Percentiles rank a stretch among this genome's conserved stretches.
phyloP scores from a whole-genome alignment of 2,113 vertebrate species.

The Hippopotamus amphibius region DNA sequence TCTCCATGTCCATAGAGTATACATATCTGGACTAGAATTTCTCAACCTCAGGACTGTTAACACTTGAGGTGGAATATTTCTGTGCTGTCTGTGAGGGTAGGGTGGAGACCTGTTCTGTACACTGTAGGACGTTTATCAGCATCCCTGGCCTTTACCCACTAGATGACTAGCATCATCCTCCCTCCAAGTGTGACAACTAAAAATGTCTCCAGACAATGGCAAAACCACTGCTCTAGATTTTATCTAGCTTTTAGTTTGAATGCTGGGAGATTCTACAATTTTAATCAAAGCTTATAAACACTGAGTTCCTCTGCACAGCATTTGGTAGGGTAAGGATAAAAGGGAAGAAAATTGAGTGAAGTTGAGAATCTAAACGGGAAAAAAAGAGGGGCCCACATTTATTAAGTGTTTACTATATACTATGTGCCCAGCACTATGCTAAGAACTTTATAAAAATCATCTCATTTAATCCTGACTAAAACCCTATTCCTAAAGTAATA shows the following conservation, averaged over 20 bases:
- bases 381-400: neutral
- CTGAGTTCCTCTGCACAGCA: neutral
- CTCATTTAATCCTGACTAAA: constrained; percentile 46
- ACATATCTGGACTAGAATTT: neutral
- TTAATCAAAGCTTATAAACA: neutral
- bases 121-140: neutral
- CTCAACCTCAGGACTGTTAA: neutral
- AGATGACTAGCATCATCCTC: neutral
- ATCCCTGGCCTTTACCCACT: neutral
- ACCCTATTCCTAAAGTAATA: constrained; percentile 11
- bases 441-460: constrained; percentile 26
- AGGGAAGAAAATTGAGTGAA: neutral
- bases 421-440: neutral
- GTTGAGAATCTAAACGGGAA: neutral
- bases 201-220: neutral
- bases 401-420: neutral
- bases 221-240: neutral
- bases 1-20: neutral
- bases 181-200: neutral
- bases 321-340: neutral
- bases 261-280: neutral
- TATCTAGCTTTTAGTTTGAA: neutral
- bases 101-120: neutral
- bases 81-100: neutral
- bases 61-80: neutral